phyloP scores from a whole-genome alignment of 2,888 invertebrate genomes.

The Camptogramma bilineatum region DNA sequence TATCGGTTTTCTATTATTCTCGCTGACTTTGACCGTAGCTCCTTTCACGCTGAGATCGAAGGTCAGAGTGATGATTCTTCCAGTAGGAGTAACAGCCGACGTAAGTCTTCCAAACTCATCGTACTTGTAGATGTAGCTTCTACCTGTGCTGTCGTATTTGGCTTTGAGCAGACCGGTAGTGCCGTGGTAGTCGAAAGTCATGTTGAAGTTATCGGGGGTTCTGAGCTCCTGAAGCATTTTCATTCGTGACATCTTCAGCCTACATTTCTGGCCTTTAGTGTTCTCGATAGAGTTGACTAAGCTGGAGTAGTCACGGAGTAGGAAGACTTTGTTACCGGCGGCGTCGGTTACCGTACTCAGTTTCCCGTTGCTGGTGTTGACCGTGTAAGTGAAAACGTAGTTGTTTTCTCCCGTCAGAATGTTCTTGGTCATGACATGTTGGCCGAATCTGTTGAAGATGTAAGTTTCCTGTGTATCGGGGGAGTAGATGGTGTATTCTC shows the following conservation, averaged over 20 bases:
- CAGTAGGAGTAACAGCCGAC: conserved; percentile 97
- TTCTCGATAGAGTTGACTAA: conserved; percentile 97
- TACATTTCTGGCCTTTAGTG: conserved; percentile 96
- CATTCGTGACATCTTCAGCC: conserved; percentile 96
- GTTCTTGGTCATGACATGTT: conserved; percentile 96
- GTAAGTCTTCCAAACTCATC: conserved; percentile 97
- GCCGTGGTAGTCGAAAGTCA: conserved; percentile 97
- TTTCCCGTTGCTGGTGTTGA: conserved; percentile 98
- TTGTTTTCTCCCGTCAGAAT: conserved; percentile 97
- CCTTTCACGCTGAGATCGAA: conserved; percentile 97
- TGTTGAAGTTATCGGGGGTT: conserved; percentile 96
- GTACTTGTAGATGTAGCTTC: conserved; percentile 97
- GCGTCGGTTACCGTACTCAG: conserved; percentile 97
- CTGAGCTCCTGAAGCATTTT: conserved; percentile 95
- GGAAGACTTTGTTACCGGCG: conserved; percentile 94
- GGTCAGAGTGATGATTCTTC: conserved; percentile 93
- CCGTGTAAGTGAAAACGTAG: conserved; percentile 97
- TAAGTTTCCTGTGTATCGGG: conserved; percentile 98
- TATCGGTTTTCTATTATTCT: conserved; percentile 93
- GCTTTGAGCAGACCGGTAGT: conserved; percentile 95
- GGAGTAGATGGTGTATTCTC: conserved; percentile 97
- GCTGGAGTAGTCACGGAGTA: conserved; percentile 92
- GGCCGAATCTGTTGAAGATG: conserved; percentile 97
- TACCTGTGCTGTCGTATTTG: conserved; percentile 94
- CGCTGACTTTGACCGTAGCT: conserved; percentile 93